Percentiles rank a stretch among this genome's conserved stretches.
These are phyloP conservation scores for Lagenorhynchus albirostris DNA, from an alignment of 2,113 vertebrate genomes.

Conservation along the genomic window DNA sequence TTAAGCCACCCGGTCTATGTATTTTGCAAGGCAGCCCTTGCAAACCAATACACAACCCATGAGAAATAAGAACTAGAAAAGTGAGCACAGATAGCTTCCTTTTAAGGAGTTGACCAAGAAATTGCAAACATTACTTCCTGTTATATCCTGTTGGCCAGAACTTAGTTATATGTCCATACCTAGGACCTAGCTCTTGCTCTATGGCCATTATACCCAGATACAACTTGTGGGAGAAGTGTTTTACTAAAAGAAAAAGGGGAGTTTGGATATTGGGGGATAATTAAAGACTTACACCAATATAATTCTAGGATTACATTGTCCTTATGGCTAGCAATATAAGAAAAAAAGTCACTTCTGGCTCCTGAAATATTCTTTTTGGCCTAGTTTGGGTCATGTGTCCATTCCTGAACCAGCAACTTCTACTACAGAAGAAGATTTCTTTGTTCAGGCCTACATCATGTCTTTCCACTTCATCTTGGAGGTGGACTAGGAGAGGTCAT, in stretches of 20 bases:
- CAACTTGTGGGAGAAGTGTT: not conserved
- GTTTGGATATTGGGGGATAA: not conserved
- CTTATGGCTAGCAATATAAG: not conserved
- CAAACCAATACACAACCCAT: not conserved
- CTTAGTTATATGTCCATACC: not conserved
- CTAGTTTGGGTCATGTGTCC: not conserved
- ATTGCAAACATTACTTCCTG: not conserved
- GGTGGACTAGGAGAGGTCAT: not conserved
- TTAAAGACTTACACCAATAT: not conserved
- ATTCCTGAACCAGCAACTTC: not conserved
- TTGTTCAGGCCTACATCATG: not conserved
- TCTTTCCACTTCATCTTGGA: not conserved
- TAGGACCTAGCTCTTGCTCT: not conserved
- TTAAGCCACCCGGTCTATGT: not conserved
- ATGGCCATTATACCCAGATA: not conserved
- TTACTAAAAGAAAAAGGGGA: not conserved
- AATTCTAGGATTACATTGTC: conserved; percentile 16
- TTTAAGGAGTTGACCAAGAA: not conserved
- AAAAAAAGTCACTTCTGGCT: not conserved
- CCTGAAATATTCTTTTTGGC: conserved; percentile 18
- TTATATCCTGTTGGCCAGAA: not conserved
- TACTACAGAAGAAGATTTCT: not conserved
- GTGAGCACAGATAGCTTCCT: not conserved
- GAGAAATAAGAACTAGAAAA: conserved; percentile 6
- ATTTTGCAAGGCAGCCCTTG: not conserved